Evolutionary conservation across 2,888 invertebrate species (phyloP).

Genomic region (Hypomecis atomaria): DNA sequence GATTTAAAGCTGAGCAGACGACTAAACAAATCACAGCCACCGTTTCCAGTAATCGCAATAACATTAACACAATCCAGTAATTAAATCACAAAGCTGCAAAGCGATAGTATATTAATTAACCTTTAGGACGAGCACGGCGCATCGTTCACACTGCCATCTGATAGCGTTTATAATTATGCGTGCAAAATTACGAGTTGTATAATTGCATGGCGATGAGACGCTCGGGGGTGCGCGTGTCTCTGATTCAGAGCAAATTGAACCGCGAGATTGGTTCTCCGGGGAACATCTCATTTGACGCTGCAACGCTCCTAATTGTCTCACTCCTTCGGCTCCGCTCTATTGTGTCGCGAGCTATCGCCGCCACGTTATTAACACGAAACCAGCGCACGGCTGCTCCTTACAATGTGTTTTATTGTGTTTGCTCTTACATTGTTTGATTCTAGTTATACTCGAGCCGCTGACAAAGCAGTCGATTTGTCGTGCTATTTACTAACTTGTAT

Average conservation of each 20-base stretch:
- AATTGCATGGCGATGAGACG: constrained; percentile 53
- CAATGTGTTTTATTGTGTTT: constrained; percentile 51
- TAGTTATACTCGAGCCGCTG: constrained; percentile 23
- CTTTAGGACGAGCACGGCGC: constrained; percentile 50
- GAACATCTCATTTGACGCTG: constrained; percentile 80
- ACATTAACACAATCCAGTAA: constrained; percentile 47
- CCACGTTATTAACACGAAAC: constrained; percentile 54
- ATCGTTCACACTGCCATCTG: constrained; percentile 54
- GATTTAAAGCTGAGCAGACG: neutral
- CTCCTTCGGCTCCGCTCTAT: constrained; percentile 64
- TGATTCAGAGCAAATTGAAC: constrained; percentile 82
- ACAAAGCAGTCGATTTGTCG: constrained; percentile 37
- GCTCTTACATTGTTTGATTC: constrained; percentile 42
- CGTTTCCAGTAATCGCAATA: constrained; percentile 33
- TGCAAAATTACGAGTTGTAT: constrained; percentile 54
- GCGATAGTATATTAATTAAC: constrained; percentile 51
- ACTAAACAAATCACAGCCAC: constrained; percentile 18
- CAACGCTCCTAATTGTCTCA: constrained; percentile 77
- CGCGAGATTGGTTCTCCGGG: constrained; percentile 72
- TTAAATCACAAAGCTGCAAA: constrained; percentile 50
- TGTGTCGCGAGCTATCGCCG: constrained; percentile 61
- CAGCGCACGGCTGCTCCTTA: constrained; percentile 39
- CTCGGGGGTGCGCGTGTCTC: constrained; percentile 58
- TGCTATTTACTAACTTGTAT: neutral
- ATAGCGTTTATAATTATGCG: constrained; percentile 63